Percentiles rank a stretch among this genome's conserved stretches.
These are phyloP conservation scores for Pachyrhynchus sulphureomaculatus DNA, from an alignment of 1,140 invertebrate genomes.

Conservation along the genomic window DNA sequence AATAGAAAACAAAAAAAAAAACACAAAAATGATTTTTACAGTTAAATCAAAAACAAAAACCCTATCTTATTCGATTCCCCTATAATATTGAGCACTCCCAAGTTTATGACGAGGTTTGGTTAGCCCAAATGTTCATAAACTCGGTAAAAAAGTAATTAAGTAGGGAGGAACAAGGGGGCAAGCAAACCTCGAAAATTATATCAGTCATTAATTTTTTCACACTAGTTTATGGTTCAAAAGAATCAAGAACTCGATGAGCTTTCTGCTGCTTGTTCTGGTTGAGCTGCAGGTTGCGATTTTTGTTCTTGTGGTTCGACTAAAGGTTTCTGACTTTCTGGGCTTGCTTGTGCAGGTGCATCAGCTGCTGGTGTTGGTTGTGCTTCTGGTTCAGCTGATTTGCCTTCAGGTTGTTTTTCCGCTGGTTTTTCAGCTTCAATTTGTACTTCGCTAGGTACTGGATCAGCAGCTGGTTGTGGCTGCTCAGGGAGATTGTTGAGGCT, in stretches of 20 bases:
- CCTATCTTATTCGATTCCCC: conserved; percentile 17
- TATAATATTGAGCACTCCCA: conserved; percentile 37
- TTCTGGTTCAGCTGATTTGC: conserved; percentile 22
- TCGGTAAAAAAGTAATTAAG: conserved; percentile 37
- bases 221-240: not conserved
- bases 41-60: conserved; percentile 30
- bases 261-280: conserved; percentile 26
- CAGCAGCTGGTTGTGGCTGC: conserved; percentile 1
- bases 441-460: conserved; percentile 14
- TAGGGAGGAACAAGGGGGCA: conserved; percentile 43
- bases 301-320: conserved; percentile 13
- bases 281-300: not conserved
- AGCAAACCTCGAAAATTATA: conserved; percentile 41
- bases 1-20: conserved; percentile 37
- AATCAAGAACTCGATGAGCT: conserved; percentile 46
- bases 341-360: conserved; percentile 11
- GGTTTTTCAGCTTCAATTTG: conserved; percentile 17
- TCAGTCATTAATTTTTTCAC: conserved; percentile 33
- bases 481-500: conserved; percentile 1
- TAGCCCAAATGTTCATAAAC: conserved; percentile 37
- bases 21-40: conserved; percentile 37
- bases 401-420: conserved; percentile 25
- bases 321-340: conserved; percentile 34
- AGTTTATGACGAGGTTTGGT: conserved; percentile 37
- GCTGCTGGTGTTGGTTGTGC: conserved; percentile 19